Conservation (phyloP, 2,113 vertebrate species). For the Esox niger region DNA sequence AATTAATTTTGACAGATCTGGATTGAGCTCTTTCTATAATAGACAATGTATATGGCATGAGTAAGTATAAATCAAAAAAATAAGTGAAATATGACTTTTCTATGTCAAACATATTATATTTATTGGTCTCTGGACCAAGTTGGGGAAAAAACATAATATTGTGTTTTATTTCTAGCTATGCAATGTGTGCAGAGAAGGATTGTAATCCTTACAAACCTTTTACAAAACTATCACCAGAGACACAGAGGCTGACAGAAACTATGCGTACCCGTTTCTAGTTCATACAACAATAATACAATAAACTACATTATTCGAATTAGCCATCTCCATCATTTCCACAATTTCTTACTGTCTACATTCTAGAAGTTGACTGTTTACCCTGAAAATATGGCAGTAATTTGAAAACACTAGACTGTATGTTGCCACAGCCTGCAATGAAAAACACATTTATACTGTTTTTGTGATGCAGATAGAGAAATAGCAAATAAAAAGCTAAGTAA, state of each 20-base stretch:
- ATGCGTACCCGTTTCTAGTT: too few relatives aligned
- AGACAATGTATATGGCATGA: neutral
- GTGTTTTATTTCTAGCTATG: conserved; percentile 1
- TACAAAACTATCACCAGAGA: neutral
- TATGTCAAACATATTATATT: conserved; percentile 22
- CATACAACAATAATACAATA: too few relatives aligned
- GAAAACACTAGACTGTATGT: conserved; percentile 23
- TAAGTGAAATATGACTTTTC: neutral
- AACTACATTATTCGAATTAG: too few relatives aligned
- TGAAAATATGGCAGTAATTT: conserved; percentile 30
- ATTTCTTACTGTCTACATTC: neutral
- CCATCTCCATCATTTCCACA: neutral
- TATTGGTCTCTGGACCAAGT: too few relatives aligned
- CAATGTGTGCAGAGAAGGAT: neutral
- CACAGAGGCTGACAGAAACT: neutral
- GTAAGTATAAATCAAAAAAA: conserved; percentile 28
- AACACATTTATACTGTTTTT: conserved; percentile 56
- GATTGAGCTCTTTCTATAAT: neutral
- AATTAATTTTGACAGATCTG: conserved; percentile 27
- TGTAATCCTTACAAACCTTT: neutral
- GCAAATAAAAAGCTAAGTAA: conserved; percentile 51
- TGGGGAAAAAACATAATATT: too few relatives aligned
- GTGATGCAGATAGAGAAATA: conserved; percentile 51
- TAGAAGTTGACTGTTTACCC: conserved; percentile 32
- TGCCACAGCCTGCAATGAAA: conserved; percentile 43